These are phyloP conservation scores for Chitala chitala DNA, from an alignment of 2,113 vertebrate genomes.

Conservation along the genomic window DNA sequence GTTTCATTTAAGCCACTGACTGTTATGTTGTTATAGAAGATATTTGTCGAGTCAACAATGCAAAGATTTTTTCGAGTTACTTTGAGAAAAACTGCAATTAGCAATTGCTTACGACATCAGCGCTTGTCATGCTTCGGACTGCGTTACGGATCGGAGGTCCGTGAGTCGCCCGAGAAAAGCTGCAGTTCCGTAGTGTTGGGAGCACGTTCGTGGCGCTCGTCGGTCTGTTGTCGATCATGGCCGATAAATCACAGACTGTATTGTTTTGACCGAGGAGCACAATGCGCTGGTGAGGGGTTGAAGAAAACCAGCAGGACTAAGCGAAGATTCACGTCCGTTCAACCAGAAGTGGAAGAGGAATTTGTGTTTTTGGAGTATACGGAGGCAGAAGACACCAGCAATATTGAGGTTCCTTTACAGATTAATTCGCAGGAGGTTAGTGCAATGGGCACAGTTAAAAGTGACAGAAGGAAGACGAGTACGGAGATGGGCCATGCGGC, in stretches of 20 bases:
- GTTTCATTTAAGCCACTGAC: background rate
- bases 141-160: background rate
- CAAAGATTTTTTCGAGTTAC: slow-evolving; percentile 30
- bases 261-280: slow-evolving; percentile 11
- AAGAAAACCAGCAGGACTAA: background rate
- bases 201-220: background rate
- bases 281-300: background rate
- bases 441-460: background rate
- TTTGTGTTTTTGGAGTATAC: slow-evolving; percentile 67
- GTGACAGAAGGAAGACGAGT: background rate
- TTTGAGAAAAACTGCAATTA: slow-evolving; percentile 6
- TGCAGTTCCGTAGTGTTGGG: background rate
- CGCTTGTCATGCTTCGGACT: background rate
- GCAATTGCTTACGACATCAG: slow-evolving; percentile 6
- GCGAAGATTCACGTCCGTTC: slow-evolving; percentile 42
- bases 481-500: slow-evolving; percentile 24
- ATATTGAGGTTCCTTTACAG: background rate
- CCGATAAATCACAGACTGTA: slow-evolving; percentile 14
- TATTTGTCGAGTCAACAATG: slow-evolving; percentile 35
- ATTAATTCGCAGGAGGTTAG: slow-evolving; percentile 17
- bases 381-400: slow-evolving; percentile 31
- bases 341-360: slow-evolving; percentile 53
- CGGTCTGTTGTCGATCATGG: background rate
- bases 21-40: background rate
- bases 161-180: background rate